phyloP scores from a whole-genome alignment of 2,888 invertebrate species.

The Embidobia sp. region DNA sequence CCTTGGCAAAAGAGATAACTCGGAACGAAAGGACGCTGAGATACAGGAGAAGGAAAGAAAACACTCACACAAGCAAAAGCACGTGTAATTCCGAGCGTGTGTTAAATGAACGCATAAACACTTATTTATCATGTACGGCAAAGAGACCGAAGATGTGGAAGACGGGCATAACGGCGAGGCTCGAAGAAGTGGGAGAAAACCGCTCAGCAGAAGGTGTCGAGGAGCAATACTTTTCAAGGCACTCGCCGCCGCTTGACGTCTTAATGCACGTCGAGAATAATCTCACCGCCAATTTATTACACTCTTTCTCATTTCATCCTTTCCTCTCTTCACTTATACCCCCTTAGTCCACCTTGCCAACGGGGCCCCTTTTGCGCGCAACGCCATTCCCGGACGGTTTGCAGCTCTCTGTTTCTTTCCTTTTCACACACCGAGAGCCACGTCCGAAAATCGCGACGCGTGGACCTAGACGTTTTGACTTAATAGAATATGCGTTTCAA shows the following conservation, averaged over 20 bases:
- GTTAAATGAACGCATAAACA: slow-evolving; percentile 64
- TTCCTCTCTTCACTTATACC: slow-evolving; percentile 63
- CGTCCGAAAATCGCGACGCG: slow-evolving; percentile 60
- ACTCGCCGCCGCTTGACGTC: slow-evolving; percentile 81
- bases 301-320: slow-evolving; percentile 81
- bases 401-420: slow-evolving; percentile 47
- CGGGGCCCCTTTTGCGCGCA: slow-evolving; percentile 50
- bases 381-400: slow-evolving; percentile 56
- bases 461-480: slow-evolving; percentile 66
- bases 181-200: slow-evolving; percentile 61
- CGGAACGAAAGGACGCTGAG: slow-evolving; percentile 40
- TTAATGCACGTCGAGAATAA: slow-evolving; percentile 82
- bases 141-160: slow-evolving; percentile 58
- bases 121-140: slow-evolving; percentile 58
- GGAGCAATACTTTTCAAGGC: slow-evolving; percentile 81
- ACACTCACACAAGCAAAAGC: slow-evolving; percentile 29
- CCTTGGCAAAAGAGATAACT: slow-evolving; percentile 67
- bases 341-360: slow-evolving; percentile 34
- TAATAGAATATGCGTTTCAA: slow-evolving; percentile 80
- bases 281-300: slow-evolving; percentile 82
- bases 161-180: slow-evolving; percentile 56
- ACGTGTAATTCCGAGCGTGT: slow-evolving; percentile 26
- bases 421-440: slow-evolving; percentile 48
- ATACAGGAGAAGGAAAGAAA: slow-evolving; percentile 30
- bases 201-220: slow-evolving; percentile 79